Evolutionary conservation across 2,113 vertebrate genomes (phyloP), one percentile per base, ranked within the genome.

Genomic region (Crotophaga sulcirostris): DNA sequence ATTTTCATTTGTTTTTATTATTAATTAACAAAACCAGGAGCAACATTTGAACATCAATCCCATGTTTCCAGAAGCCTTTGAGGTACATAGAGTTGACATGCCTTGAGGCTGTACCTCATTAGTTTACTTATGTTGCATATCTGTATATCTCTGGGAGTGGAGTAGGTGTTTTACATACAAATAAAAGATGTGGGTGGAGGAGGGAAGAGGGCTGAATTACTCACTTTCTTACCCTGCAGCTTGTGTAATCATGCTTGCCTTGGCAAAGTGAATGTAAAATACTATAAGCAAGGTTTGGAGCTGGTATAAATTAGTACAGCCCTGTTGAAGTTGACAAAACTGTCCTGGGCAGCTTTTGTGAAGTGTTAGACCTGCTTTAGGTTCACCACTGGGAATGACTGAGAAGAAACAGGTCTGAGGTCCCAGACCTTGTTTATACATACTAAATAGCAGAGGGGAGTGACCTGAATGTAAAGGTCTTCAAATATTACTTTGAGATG

Each of bases 241-340:
- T 78, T 93, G 68, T 95, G 64, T 92, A 93, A 90, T 94, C 45
- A 25, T 79, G 62, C 8, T 0, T 89, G 69, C 40, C 10, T 26
- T 24, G 18, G 63, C 62, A 87, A 80, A 96, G n/a, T 56, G 67
- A 93, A 94, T 69, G 63, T 36, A 83, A 90, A 96, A 89, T 84
- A 91, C 40, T 45, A 44, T 33, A 42, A 78, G 81, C 77, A 72
- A 84, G 66, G 33, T 76, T 69, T 89, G 81, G 34, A 79, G 58
- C 49, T 79, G 51, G 8, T 80, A 29, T 52, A 56, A 90, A 55
- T 92, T 78, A 59, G n/a, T 68, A n/a, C 26, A 69, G 31, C 28
- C 66, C 66, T 45, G 25, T 29, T 89, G 54, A 93, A 94, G 44
- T 13, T 90, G 58, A 89, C 45, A 56, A 66, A 81, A 58, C 10